Evolutionary conservation across 2,888 invertebrate genomes (phyloP).

Genomic region (Ariolimax columbianus): DNA sequence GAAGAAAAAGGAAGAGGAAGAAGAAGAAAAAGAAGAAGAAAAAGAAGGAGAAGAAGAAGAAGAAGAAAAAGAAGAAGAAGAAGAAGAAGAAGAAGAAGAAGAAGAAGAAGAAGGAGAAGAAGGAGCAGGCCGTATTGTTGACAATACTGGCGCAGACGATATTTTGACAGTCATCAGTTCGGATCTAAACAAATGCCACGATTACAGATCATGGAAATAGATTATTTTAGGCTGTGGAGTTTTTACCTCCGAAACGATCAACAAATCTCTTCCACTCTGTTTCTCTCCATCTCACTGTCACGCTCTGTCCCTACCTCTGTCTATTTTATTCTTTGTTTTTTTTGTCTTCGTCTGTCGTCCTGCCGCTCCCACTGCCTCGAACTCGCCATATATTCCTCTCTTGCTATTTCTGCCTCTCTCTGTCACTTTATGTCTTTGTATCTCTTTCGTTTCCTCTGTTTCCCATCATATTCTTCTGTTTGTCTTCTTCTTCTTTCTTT

Average conservation of each 20-base stretch:
- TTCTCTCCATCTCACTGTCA: not conserved
- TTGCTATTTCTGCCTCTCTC: too few species aligned
- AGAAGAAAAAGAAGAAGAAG: not conserved
- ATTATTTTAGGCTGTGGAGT: too few species aligned
- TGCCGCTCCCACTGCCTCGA: conserved; percentile 15
- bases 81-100: not conserved
- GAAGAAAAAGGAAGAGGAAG: not conserved
- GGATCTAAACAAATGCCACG: too few species aligned
- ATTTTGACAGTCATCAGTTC: too few species aligned
- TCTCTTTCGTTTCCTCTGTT: too few species aligned
- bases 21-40: not conserved
- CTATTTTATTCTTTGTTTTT: not conserved
- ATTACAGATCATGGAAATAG: too few species aligned
- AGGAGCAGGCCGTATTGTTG: too few species aligned
- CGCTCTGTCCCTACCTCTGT: not conserved
- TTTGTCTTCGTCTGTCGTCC: not conserved
- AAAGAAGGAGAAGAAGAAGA: not conserved
- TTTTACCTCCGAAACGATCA: too few species aligned
- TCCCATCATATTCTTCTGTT: conserved; percentile 6
- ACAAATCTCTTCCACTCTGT: not conserved
- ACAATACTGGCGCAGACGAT: too few species aligned
- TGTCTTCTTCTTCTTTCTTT: conserved; percentile 25
- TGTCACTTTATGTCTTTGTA: too few species aligned
- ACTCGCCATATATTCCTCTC: too few species aligned
- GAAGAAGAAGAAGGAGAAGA: not conserved